Evolutionary conservation across 2,888 invertebrate genomes (phyloP), one percentile per base, ranked within the genome.

Genomic region (Loripinus fragilis): DNA sequence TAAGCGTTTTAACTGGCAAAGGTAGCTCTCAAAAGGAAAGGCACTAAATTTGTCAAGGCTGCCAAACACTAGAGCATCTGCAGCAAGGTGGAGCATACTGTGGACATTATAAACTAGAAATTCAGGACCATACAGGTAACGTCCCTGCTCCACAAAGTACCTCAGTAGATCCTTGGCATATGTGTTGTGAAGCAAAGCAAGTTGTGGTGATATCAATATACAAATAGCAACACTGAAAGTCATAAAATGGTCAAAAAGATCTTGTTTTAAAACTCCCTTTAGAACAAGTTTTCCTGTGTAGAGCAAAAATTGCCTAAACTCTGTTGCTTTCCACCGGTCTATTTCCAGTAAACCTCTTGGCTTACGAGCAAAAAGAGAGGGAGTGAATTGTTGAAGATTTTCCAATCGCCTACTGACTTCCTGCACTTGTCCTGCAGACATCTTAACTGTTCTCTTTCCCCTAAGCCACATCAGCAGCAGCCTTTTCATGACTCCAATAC

Each of bases 401-500:
- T 15, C 2, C 45, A 42, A 30, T 28, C 23, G 2, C 45, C 25
- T 42, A 20, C 68, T 68, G 38, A 68, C 45, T 45, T 68, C 45
- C 30, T 45, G 25, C 8, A n/a, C 48, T 45, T 68, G 68, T n/a
- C 28, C 25, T 3, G 68, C 45, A 7, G 68, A 68, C 48, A 45
- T 23, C 45, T 48, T 42, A 17, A 45, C 42, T 5, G 8, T 12
- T 25, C 45, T 68, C 2, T 41, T 41, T 10, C 68, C 68, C 45
- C 68, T n/a, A 2, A 68, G 42, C 68, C 68, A 68, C 28, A 42
- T 66, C 15, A 76, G 48, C 0, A 92, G 42, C 7, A 91, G 52
- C 74, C 89, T 89, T 48, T 83, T 85, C 35, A 88, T 80, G 28
- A 90, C 87, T 10, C 91, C 92, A 28, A 92, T 80, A 66, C 87